A percentile compares a stretch with the other conserved stretches of the same genome.
Conservation (phyloP, 2,888 invertebrate species). For the Balanococcus diminutus region DNA sequence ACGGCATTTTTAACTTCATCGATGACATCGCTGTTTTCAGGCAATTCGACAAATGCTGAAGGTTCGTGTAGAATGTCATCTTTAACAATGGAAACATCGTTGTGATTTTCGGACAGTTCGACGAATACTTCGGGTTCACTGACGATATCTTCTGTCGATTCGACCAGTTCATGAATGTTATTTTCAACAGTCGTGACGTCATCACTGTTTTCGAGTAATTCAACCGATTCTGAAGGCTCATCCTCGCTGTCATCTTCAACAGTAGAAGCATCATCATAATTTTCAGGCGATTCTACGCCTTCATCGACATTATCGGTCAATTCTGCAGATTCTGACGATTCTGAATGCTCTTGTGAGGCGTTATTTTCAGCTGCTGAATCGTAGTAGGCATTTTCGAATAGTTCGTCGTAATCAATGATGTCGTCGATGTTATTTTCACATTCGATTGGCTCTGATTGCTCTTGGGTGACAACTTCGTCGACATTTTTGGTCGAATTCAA, state of each 20-base stretch:
- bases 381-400: background rate
- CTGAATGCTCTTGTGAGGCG: too few relatives aligned
- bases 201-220: background rate
- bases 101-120: too few relatives aligned
- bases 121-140: too few relatives aligned
- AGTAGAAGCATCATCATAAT: too few relatives aligned
- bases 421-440: background rate
- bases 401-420: background rate
- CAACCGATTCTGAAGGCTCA: background rate
- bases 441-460: background rate
- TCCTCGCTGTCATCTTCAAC: background rate
- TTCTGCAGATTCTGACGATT: too few relatives aligned
- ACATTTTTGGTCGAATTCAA: background rate
- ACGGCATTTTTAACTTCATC: background rate
- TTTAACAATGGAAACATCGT: too few relatives aligned
- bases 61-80: too few relatives aligned
- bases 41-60: background rate
- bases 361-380: background rate
- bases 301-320: too few relatives aligned
- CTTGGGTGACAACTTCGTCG: background rate
- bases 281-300: too few relatives aligned
- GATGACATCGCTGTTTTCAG: background rate
- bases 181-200: background rate
- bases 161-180: background rate
- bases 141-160: background rate